Base-by-base conservation (phyloP, 2,888 invertebrate species). In the Dicyrtomina minuta region DNA sequence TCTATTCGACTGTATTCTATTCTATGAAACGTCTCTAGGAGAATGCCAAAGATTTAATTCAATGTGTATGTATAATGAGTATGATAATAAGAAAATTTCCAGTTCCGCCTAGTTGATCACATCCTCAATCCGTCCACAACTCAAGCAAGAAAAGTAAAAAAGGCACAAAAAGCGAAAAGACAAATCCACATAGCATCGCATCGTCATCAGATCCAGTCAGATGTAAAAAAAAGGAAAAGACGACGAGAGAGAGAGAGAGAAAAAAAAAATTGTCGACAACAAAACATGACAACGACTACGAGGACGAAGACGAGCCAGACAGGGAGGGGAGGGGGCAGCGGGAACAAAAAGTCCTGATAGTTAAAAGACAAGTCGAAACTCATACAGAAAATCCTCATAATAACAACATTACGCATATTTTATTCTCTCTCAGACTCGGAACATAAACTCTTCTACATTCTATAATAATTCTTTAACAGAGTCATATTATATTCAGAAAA, bases 61-160 rank as follows among this genome's bases (percentile, higher is more conserved):
- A 33, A 33, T 33, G 33, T 33, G 33, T 33, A 33, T 33, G 17
- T 46, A 12, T 17, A 46, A 46, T 46, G 46, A 46, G 17, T 46
- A 46, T 46, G 15, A 46, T 46, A 46, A 46, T 17, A 17, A 46
- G 46, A 46, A 15, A 46, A 46, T 46, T 46, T 46, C 33, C 46
- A 46, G 46, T 46, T 46, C 17, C 17, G 46, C 46, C 46, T 46
- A 46, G 46, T 46, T 46, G 46, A 46, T 46, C 46, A 46, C 46
- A 46, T 15, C 46, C 33, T 33, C 33, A 33, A 33, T 33, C 33
- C 33, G 33, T 33, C 33, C 33, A 33, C 33, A 33, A 33, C 33
- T 33, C 33, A 33, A 33, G 33, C 33, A 33, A 33, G 33, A 33
- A 33, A 33, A 33, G 33, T 33, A 33, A 33, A 33, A 33, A 33